Percentiles rank a stretch among this genome's conserved stretches.
phyloP scores from a whole-genome alignment of 2,797 vertebrate genomes.

The Megalops cyprinoides region DNA sequence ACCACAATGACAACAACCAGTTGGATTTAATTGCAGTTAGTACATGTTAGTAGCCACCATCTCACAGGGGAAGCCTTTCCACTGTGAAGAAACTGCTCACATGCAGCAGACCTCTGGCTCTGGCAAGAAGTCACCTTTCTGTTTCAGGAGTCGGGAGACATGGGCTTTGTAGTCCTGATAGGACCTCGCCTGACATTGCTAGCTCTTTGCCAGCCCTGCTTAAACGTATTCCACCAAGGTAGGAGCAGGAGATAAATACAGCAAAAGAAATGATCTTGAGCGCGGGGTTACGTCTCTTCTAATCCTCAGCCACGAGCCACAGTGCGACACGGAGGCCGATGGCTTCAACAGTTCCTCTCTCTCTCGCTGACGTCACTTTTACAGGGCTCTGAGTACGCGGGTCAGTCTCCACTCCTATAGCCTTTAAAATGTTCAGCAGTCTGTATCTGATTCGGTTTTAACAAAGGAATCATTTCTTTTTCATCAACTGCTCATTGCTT shows the following conservation, averaged over 20 bases:
- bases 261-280: constrained; percentile 21
- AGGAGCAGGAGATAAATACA: neutral
- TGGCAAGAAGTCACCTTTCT: neutral
- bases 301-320: constrained; percentile 22
- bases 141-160: neutral
- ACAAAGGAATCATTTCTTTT: neutral
- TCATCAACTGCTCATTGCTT: neutral
- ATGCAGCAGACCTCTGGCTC: neutral
- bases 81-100: no score
- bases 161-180: neutral
- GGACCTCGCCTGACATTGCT: neutral
- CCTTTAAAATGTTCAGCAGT: neutral
- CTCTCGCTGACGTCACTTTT: neutral
- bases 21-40: no score
- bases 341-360: neutral
- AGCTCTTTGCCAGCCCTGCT: neutral
- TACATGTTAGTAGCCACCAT: no score
- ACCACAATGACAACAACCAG: neutral
- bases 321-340: neutral
- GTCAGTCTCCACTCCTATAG: neutral
- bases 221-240: neutral
- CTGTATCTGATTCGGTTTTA: neutral
- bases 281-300: constrained; percentile 5
- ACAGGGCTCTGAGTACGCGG: neutral
- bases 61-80: no score